Base-by-base conservation (phyloP, 2,888 invertebrate species). In the Auanema freiburgensis region DNA sequence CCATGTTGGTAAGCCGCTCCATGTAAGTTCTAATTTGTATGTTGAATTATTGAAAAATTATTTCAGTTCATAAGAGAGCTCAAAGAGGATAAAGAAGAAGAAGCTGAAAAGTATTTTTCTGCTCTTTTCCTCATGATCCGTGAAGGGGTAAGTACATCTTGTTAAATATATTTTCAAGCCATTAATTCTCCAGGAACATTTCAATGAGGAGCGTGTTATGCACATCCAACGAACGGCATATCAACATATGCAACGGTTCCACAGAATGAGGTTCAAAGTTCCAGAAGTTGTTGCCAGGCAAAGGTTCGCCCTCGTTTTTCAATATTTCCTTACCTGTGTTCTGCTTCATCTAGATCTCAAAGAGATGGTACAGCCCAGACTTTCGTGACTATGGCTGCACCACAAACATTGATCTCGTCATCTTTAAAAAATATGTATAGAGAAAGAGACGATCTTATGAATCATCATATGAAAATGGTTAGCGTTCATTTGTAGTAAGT, bases 191-290 rank as follows among this genome's bases (percentile, higher is more conserved):
- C n/a, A 63, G 63, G 63, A 58, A 33, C 46, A 57, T 25, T 21
- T 58, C 25, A 63, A 14, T n/a, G 51, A 58, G 21, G 43, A 57
- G 43, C 51, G 63, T 23, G 54, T 58, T 11, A 54, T 41, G 11
- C 41, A 49, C 5, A 21, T 63, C 11, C 58, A 63, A 44, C 58
- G 58, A 42, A 40, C 63, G 10, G 63, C 63, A n/a, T 63, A 53
- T 44, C 43, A 63, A 18, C 63, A 63, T n/a, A 58, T 63, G 63
- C 63, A 63, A 16, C 51, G 50, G 42, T 63, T 49, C 52, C 57
- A 58, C 16, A 41, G 63, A 42, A 58, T 63, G 58, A 43, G 63
- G 25, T 63, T 63, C 52, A 63, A 63, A 52, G 63, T 63, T 24
- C 63, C 63, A 1, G 58, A 57, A 53, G 53, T 63, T 43, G 58